Evolutionary conservation across 2,113 vertebrate genomes (phyloP).

Genomic region (Oceanodroma tethys): DNA sequence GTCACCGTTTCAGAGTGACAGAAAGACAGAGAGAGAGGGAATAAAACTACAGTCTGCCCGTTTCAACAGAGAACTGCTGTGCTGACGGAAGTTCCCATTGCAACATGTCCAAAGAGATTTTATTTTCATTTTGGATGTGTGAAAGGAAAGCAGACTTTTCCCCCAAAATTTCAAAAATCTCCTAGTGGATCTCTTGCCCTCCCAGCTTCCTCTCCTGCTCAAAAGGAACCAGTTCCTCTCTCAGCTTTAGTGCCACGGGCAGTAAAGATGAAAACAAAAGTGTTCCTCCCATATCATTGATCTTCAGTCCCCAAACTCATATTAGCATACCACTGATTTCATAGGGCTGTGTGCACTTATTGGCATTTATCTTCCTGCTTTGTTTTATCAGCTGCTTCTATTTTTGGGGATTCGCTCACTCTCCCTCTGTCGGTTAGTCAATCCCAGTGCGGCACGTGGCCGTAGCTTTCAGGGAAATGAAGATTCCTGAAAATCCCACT

Average conservation of each 20-base stretch:
- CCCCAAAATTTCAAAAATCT: not conserved
- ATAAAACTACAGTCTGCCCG: not conserved
- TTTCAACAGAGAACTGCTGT: not conserved
- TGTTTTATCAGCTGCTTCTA: not conserved
- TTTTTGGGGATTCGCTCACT: accelerated
- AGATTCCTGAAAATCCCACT: not conserved
- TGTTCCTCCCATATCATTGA: not conserved
- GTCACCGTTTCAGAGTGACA: not conserved
- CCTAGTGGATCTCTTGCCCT: not conserved
- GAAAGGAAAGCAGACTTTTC: not conserved
- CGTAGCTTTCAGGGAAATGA: not conserved
- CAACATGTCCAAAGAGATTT: not conserved
- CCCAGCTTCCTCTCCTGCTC: not conserved
- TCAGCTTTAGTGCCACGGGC: not conserved
- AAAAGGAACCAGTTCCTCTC: not conserved
- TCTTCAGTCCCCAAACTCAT: not conserved
- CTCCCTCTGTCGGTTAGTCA: not conserved
- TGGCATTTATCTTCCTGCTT: not conserved
- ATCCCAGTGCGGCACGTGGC: accelerated
- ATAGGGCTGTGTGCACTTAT: not conserved
- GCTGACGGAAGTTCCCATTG: not conserved
- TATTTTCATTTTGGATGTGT: not conserved
- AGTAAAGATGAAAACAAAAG: not conserved
- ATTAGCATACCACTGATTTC: not conserved
- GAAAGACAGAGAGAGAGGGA: not conserved